Evolutionary conservation across 2,113 vertebrate genomes (phyloP), one percentile per base, ranked within the genome.

Genomic region (Petrocephalus microphthalmus): DNA sequence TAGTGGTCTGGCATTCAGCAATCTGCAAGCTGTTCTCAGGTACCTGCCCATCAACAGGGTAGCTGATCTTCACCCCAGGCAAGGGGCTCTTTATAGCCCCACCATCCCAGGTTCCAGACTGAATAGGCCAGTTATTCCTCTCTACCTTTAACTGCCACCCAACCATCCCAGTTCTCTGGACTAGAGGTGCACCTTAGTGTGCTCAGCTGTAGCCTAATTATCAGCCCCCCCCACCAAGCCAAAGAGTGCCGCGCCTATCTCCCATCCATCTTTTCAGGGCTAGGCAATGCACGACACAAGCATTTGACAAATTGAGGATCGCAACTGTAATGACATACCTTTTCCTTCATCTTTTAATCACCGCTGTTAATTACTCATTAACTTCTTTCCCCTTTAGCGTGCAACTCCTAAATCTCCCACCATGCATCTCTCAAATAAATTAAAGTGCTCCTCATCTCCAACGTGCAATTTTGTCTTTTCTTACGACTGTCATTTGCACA

Each of bases 131-230:
- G 98, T 98, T 97, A 98, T 97, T 97, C 97, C 98, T 97, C 97
- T 47, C 97, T 97, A 97, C 98, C 97, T 97, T 99, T 98, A 98
- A 98, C 97, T 99, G 96, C 96, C 96, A 97, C 97, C 98, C 98
- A 99, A 99, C 98, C 97, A 98, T 97, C 96, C 96, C 97, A 96
- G 97, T 97, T 98, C 97, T 97, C 99, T 98, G 97, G 97, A 98
- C 96, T 96, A 98, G 97, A 99, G 97, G 98, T 99, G 99, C 97
- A 95, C 97, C 97, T 97, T 97, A 96, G 96, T 95, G 95, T 97
- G 97, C 95, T 96, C 96, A 96, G 98, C 97, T 96, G 96, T 94
- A 97, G 97, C 97, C 97, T 98, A 97, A 98, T 98, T 97, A 98
- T 97, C 97, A 97, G 97, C 97, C 98, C 95, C 96, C 96, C 96